Evolutionary conservation across 2,797 vertebrate genomes (phyloP).

Genomic region (Trachops cirrhosus): DNA sequence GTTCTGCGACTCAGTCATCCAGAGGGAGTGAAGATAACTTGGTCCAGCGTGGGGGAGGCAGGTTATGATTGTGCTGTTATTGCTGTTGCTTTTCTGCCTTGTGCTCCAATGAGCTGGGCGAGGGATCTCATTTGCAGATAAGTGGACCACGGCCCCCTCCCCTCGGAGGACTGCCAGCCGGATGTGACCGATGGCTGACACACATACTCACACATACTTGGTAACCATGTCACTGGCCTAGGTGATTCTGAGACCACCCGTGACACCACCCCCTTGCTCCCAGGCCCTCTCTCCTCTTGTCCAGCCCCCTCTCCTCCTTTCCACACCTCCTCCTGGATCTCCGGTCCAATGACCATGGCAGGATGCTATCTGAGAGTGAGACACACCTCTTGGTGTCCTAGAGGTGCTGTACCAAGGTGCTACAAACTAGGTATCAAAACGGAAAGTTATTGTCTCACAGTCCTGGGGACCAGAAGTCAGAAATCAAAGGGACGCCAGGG

Average conservation of each 20-base stretch:
- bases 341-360: neutral
- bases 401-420: neutral
- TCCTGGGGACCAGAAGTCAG: neutral
- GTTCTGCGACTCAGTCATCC: neutral
- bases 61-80: accelerated
- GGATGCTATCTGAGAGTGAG: neutral
- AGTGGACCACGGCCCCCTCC: neutral
- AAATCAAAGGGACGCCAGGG: neutral
- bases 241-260: neutral
- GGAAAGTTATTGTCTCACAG: accelerated
- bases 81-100: neutral
- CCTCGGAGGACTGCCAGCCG: neutral
- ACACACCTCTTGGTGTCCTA: neutral
- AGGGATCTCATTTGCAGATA: neutral
- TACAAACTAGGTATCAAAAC: neutral
- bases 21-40: neutral
- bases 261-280: neutral
- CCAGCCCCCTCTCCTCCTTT: neutral
- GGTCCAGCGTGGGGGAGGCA: neutral
- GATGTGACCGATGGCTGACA: neutral
- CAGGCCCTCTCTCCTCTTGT: neutral
- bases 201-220: neutral
- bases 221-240: neutral
- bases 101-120: neutral
- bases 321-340: neutral